Conservation (phyloP, 2,797 vertebrate genomes). For the Carapus acus region DNA sequence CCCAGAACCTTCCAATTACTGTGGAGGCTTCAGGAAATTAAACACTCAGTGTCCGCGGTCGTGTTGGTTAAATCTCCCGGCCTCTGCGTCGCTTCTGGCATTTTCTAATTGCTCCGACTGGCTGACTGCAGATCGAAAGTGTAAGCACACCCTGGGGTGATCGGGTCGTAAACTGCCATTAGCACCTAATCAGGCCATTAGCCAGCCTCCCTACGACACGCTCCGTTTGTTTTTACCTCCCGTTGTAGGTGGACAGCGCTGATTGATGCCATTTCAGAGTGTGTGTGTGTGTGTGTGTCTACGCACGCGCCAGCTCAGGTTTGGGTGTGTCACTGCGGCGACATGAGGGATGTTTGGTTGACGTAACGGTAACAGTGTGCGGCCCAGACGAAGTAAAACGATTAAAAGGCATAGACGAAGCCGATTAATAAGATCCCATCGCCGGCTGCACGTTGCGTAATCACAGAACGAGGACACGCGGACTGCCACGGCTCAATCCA, state of each 20-base stretch:
- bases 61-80: background rate
- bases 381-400: no score
- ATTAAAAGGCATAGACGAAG: no score
- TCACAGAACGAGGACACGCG: no score
- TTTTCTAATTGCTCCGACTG: conserved; percentile 21
- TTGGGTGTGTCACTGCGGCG: background rate
- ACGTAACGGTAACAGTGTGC: background rate
- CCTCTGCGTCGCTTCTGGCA: background rate
- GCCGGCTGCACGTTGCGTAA: no score
- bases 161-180: conserved; percentile 52
- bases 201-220: conserved; percentile 18
- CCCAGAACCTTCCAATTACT: background rate
- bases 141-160: conserved; percentile 31
- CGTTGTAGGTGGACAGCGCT: conserved; percentile 36
- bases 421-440: no score
- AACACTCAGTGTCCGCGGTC: background rate
- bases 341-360: background rate
- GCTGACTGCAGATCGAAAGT: conserved; percentile 16
- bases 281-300: background rate
- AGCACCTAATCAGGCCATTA: conserved; percentile 54
- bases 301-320: background rate
- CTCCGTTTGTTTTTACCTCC: conserved; percentile 30
- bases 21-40: background rate
- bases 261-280: conserved; percentile 13
- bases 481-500: no score